Conservation (phyloP, 1,140 invertebrate species). For the Xylocopa sonorina region DNA sequence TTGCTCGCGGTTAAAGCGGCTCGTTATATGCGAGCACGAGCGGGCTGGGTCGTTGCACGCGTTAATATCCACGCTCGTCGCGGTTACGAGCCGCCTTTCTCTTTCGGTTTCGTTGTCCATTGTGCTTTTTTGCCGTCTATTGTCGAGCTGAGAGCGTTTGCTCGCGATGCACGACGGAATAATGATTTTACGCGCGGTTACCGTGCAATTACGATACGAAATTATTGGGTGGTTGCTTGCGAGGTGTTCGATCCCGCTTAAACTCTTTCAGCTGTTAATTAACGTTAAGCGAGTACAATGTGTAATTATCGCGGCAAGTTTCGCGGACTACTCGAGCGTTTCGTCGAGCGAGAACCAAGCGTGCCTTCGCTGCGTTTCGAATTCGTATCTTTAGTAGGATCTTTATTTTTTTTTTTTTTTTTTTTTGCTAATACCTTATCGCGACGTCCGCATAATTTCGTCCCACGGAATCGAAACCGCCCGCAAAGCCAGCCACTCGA, state of each 20-base stretch:
- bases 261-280: too few relatives aligned
- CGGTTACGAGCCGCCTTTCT: slow-evolving; percentile 13
- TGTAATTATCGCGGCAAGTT: too few relatives aligned
- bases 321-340: too few relatives aligned
- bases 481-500: background rate
- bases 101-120: background rate
- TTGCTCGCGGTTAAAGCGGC: background rate
- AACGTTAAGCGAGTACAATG: too few relatives aligned
- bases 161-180: background rate
- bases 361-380: too few relatives aligned
- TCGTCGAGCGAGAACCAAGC: too few relatives aligned
- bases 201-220: too few relatives aligned
- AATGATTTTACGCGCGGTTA: too few relatives aligned
- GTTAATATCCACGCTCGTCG: background rate
- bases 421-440: background rate
- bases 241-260: too few relatives aligned
- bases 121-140: background rate
- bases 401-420: too few relatives aligned
- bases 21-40: slow-evolving; percentile 29
- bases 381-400: too few relatives aligned
- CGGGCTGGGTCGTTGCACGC: slow-evolving; percentile 14
- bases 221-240: too few relatives aligned
- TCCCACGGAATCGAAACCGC: background rate
- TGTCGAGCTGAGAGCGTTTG: background rate
- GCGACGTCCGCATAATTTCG: background rate